These are phyloP conservation scores for Tachycineta bicolor DNA, from an alignment of 2,113 vertebrate species.

Conservation along the genomic window DNA sequence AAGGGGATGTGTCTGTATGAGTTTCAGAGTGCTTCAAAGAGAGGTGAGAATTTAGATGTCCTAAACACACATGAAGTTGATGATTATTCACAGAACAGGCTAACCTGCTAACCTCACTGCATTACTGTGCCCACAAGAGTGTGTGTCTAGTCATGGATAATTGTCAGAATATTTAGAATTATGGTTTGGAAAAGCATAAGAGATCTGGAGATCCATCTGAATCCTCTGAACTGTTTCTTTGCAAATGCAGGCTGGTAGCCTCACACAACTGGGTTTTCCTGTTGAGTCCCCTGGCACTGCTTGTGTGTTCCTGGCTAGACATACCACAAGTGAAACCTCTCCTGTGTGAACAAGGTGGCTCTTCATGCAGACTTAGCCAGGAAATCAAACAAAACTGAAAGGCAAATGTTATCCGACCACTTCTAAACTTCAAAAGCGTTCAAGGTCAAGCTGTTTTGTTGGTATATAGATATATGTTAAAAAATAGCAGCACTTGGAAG, in stretches of 20 bases:
- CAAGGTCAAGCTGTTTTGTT: neutral
- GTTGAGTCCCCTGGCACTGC: neutral
- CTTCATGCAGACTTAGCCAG: neutral
- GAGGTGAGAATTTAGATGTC: neutral
- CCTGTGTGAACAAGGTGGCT: neutral
- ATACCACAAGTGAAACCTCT: neutral
- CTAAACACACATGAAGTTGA: neutral
- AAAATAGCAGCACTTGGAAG: neutral
- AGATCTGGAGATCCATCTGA: neutral
- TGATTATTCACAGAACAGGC: neutral
- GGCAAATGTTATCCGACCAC: neutral
- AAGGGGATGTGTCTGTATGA: neutral
- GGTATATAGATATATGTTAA: neutral
- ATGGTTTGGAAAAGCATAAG: neutral
- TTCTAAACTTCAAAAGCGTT: neutral
- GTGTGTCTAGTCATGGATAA: neutral
- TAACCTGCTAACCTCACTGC: neutral
- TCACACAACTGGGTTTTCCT: neutral
- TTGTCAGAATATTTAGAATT: neutral
- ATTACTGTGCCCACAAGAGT: neutral
- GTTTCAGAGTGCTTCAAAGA: neutral
- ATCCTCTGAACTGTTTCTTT: neutral
- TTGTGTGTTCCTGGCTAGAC: neutral
- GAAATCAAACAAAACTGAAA: conserved; percentile 25
- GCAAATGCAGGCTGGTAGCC: neutral